These are phyloP conservation scores for Oxystoma pomonae DNA, from an alignment of 2,888 invertebrate species.

Conservation along the genomic window DNA sequence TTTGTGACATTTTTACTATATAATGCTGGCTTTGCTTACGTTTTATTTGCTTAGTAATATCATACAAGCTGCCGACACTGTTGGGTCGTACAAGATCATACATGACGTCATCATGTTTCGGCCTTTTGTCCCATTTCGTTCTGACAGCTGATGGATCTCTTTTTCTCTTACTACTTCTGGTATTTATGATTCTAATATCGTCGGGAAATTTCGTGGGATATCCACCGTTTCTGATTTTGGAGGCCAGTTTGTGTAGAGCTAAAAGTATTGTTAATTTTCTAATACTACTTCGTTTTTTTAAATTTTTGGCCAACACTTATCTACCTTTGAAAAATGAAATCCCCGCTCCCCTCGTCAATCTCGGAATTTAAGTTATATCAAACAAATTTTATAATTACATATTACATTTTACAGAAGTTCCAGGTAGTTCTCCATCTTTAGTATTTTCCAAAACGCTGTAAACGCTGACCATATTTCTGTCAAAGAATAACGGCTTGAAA, in stretches of 20 bases:
- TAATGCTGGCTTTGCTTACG: slow-evolving; percentile 19
- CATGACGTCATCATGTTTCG: too few species aligned
- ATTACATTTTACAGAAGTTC: background rate
- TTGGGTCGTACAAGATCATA: slow-evolving; percentile 17
- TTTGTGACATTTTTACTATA: too few species aligned
- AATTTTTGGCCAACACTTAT: too few species aligned
- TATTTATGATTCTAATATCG: background rate
- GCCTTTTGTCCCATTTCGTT: slow-evolving; percentile 4
- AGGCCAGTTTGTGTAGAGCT: background rate
- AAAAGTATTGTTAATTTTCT: too few species aligned
- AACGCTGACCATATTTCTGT: slow-evolving; percentile 30
- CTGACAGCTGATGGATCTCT: slow-evolving; percentile 5
- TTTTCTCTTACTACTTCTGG: slow-evolving; percentile 10
- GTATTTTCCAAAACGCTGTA: slow-evolving; percentile 26
- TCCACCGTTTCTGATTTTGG: background rate
- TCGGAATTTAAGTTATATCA: too few species aligned
- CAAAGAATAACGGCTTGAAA: slow-evolving; percentile 41
- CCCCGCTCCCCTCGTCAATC: too few species aligned
- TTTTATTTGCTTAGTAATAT: slow-evolving; percentile 25
- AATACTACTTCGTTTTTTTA: too few species aligned
- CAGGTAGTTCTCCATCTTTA: slow-evolving; percentile 4
- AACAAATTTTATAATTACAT: slow-evolving; percentile 22
- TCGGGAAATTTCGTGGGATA: background rate
- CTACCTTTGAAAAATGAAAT: too few species aligned
- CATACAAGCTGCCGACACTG: slow-evolving; percentile 24